Base-by-base conservation (phyloP, 92 coral and sea anemone species). In the Siderastrea siderea region DNA sequence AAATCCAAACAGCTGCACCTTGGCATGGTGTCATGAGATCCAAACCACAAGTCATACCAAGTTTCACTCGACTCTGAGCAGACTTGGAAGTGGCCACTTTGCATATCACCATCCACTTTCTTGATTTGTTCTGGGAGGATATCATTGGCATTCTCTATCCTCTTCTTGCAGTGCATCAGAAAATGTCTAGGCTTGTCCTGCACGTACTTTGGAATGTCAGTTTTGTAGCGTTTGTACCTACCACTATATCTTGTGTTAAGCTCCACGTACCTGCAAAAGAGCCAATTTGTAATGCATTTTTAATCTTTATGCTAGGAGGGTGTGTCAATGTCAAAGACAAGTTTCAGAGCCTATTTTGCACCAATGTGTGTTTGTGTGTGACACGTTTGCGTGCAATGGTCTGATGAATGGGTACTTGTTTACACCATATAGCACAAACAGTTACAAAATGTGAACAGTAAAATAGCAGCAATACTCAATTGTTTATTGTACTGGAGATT, bases 191-290 rank as follows among this genome's bases (percentile, higher is more conserved):
- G 93, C 44, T 82, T 72, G 81, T 90, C 69, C 68, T 85, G 82
- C 66, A 90, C 55, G 61, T 60, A 84, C 1, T 53, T 68, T 15
- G 93, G 93, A 2, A 79, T 51, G 13, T 57, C 68, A 47, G 52
- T 38, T 82, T 76, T 92, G 92, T 92, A 92, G 12, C 89, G 85
- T 77, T 65, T 73, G 87, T 88, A 92, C 48, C 70, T 75, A 26
- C 67, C 87, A 68, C 88, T 78, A 19, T 58, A 92, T 43, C 83
- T 55, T 83, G 87, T 85, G 84, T 92, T 92, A 12, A 83, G 77
- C 87, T 92, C 90, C 71, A 85, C 84, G 75, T 92, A 92, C 86
- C 95, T 92, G 62, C 26, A 80, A 77, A 71, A 67, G 3, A 80
- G 51, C 63, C 43, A 17, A 53, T 3, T 50, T 26, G 38, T 26